Base-by-base conservation (phyloP, 2,113 vertebrate genomes). In the Lichenostomus cassidix region DNA sequence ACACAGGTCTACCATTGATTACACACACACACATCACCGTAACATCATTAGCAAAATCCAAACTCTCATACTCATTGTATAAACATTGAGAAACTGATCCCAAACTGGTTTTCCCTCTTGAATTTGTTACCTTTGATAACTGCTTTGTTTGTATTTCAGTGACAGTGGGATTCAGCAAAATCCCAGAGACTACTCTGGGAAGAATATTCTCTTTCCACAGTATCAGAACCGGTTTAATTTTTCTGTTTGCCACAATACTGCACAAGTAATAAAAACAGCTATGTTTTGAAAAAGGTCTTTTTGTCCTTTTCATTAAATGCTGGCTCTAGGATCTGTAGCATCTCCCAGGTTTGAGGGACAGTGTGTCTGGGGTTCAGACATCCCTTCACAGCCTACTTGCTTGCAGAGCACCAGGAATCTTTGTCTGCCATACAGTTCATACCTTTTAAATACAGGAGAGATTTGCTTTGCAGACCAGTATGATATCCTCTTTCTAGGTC, bases 11-110 rank as follows among this genome's bases (percentile, higher is more conserved):
- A 6, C 29, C 50, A 79, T 1, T 76, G 62, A 83, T 60, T 79
- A 59, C 15, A 33, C 5, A 27, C 7, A 31, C 5, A 22, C 16
- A 59, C 0, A 0, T 64, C 19, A 74, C 10, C 1, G 0, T 25
- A 56, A 27, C 2, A 0, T 18, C 35, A 84, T 5, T 46, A 19
- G 15, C 29, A 67, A 94, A 93, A 87, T 16, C 28, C n/a, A 55
- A 84, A 70, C 12, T 24, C 27, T 56, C 8, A 81, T 5, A 5
- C 2, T 49, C 3, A 33, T 6, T 41, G 42, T 15, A 25, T 37
- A 59, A 84, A 28, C 23, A 62, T 3, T 21, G 3, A 16, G 27
- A 74, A 84, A 84, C 6, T 76, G 47, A 64, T 33, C 18, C 15
- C 33, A 84, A 65, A 8, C 27, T 78, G 31, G 29, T 58, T 31